Evolutionary conservation across 2,113 vertebrate genomes (phyloP), one percentile per base, ranked within the genome.

Genomic region (Dendrocopos noguchii): DNA sequence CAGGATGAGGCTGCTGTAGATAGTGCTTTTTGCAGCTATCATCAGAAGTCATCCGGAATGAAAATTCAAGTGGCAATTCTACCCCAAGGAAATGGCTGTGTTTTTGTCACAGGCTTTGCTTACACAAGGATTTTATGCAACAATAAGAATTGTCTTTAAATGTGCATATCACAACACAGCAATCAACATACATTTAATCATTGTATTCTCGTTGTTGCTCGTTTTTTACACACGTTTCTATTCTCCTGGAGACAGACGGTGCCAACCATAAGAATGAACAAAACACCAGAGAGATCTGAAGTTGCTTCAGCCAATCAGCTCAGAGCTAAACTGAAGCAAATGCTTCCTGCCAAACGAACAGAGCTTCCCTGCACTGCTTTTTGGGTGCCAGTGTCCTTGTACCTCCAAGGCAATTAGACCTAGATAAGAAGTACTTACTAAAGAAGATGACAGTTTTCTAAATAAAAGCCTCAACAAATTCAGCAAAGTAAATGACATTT

Each of bases 201-300:
- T 93, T 95, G 91, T 67, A 53, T 81, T 93, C 80, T 71, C 22
- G 6, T 67, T 85, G 42, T 66, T 84, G 74, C 17, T 76, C 25
- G 39, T 39, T 6, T 50, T 88, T 59, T 21, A 25, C 1, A 1
- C 70, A 66, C 65, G 73, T 61, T 65, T 53, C 80, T 80, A 17
- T 12, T 52, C 46, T 95, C 50, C 65, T 79, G 79, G 77, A 76
- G 86, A 29, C 21, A 53, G 24, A 68, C 61, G 61, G 12, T 88
- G 4, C 47, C 64, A 89, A 91, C 90, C 34, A 25, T 24, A 59
- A 83, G 28, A 90, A 60, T 63, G 44, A 83, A 39, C 17, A 89
- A 56, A 77, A 52, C 42, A 1, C 5, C 42, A 73, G 42, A 44
- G 53, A 84, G 33, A 90, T 55, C 50, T 92, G 57, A 36, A 46